A percentile compares a stretch with the other conserved stretches of the same genome.
phyloP scores from a whole-genome alignment of 2,113 vertebrate genomes.

The Nyctibius bracteatus region DNA sequence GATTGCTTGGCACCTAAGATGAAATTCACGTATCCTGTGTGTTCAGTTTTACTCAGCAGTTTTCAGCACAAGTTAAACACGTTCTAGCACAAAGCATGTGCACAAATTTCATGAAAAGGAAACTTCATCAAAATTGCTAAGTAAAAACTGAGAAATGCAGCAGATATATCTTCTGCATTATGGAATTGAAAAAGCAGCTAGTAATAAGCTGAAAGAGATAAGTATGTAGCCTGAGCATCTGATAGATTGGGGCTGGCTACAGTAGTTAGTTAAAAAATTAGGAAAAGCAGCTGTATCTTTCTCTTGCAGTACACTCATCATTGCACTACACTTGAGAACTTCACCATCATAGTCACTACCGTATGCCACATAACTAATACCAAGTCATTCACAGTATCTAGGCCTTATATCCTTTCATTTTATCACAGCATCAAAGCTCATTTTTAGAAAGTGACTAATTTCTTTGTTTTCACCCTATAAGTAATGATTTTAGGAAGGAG shows the following conservation, averaged over 20 bases:
- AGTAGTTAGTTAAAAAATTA: background rate
- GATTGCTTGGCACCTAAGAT: background rate
- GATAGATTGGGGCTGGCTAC: background rate
- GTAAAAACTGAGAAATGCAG: background rate
- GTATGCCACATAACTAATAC: background rate
- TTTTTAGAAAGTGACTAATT: background rate
- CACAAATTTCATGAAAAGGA: background rate
- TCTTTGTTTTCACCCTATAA: background rate
- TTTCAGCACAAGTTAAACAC: background rate
- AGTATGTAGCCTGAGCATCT: background rate
- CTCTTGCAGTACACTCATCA: background rate
- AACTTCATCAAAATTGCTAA: background rate
- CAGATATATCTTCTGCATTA: background rate
- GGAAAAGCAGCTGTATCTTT: background rate
- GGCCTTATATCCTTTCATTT: background rate
- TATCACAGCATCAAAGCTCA: background rate
- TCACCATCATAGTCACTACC: background rate
- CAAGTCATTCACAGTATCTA: background rate
- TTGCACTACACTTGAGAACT: background rate
- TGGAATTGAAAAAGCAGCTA: background rate
- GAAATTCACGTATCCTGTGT: background rate
- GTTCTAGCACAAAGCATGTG: background rate
- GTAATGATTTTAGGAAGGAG: background rate
- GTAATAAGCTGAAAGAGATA: background rate
- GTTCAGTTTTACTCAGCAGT: background rate